Conservation (phyloP, 2,113 vertebrate genomes). For the Phylloscopus trochilus region DNA sequence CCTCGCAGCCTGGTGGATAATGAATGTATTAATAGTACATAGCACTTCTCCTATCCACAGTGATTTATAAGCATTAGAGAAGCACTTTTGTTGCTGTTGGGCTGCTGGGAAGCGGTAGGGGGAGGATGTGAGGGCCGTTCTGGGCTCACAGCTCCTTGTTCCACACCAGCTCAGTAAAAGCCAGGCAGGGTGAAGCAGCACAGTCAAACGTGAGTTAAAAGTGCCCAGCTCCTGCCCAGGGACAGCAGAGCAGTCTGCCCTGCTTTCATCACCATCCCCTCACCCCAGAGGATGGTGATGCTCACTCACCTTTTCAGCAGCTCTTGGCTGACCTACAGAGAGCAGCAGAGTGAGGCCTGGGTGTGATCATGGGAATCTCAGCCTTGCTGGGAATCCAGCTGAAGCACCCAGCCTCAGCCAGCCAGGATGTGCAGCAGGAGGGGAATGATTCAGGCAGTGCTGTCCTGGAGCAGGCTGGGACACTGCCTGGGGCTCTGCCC, state of each 20-base stretch:
- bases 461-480: background rate
- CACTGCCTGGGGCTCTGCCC: background rate
- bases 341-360: background rate
- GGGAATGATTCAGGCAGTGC: background rate
- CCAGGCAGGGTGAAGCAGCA: background rate
- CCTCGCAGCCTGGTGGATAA: background rate
- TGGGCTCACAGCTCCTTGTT: background rate
- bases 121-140: background rate
- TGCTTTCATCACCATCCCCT: background rate
- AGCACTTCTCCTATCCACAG: background rate
- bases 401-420: background rate
- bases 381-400: background rate
- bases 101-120: background rate
- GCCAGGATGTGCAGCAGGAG: background rate
- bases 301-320: background rate
- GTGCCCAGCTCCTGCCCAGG: background rate
- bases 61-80: background rate
- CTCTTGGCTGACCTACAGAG: background rate
- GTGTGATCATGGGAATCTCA: background rate
- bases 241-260: background rate
- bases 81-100: background rate
- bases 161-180: background rate
- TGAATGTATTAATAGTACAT: conserved; percentile 18
- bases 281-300: background rate
- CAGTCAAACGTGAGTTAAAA: background rate